Base-by-base conservation (phyloP, 2,113 vertebrate genomes). In the Spizaetus ornatus region DNA sequence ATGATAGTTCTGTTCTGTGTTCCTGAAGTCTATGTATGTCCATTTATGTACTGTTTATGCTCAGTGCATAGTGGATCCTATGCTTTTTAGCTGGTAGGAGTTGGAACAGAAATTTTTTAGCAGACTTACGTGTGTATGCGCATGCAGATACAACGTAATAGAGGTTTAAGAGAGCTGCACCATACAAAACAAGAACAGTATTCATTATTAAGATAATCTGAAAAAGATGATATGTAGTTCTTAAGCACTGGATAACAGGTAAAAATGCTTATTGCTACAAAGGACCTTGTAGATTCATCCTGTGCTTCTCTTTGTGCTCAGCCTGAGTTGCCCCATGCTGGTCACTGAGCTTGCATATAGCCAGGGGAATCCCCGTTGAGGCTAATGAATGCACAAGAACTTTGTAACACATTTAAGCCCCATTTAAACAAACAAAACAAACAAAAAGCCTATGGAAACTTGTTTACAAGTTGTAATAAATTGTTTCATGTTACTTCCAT, bases 301-400 rank as follows among this genome's bases (percentile, higher is more conserved):
- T 63, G 0, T 9, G 27, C 21, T 56, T 26, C 12, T 29, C 12
- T 82, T 52, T 66, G 25, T 38, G 32, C n/a, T 50, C 1, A 6
- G 67, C 20, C 13, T 3, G 8, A 45, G 25, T 50, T 86, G n/a
- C 25, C 26, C 10, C 3, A 0, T 34, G n/a, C 17, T 6, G 6
- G 6, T 82, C 13, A 63, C 62, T 55, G 79, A 85, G 10, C 18
- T 71, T 48, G 7, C 2, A 1, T 47, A 7, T 11, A 63, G 47
- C 56, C 32, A 31, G 29, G 18, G 20, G 66, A 70, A 56, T 58
- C 11, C 7, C 9, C 0, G 0, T 3, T 7, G 52, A 82, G 22
- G 5, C 32, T 74, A 27, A 67, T 45, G 25, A 62, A 58, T 5
- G n/a, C 29, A 62, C 25, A 34, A 53, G 11, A 48, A 11, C 13